Percentiles rank a stretch among this genome's conserved stretches.
Conservation (phyloP, 2,113 vertebrate genomes). For the Calypte anna region DNA sequence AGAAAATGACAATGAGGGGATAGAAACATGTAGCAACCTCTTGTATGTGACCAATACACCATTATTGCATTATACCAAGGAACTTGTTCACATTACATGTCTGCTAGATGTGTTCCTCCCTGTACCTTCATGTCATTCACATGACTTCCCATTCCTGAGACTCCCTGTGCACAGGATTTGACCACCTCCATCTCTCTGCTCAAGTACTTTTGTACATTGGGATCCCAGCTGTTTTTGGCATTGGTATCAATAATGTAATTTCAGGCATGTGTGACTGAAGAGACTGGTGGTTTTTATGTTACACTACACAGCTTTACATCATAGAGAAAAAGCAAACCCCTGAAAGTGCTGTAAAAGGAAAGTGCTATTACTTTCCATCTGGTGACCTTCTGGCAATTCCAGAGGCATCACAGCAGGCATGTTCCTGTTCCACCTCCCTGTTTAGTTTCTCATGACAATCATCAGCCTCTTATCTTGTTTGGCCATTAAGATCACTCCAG, state of each 20-base stretch:
- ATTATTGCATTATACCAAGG: background rate
- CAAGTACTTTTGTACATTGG: background rate
- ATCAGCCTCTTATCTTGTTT: background rate
- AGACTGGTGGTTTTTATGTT: rapidly evolving
- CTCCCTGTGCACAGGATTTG: background rate
- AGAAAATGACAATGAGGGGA: background rate
- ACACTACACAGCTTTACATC: background rate
- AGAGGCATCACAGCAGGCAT: background rate
- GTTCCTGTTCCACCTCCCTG: background rate
- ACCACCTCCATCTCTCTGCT: background rate
- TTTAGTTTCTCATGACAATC: background rate
- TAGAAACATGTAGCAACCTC: background rate
- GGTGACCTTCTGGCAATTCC: background rate
- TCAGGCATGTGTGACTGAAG: background rate
- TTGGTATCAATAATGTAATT: background rate
- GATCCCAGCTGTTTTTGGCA: background rate
- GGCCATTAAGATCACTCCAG: background rate
- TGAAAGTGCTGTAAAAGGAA: background rate
- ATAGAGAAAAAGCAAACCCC: background rate
- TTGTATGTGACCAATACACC: background rate
- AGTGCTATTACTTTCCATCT: background rate
- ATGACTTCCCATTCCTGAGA: background rate
- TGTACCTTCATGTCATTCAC: background rate
- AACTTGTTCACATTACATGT: background rate
- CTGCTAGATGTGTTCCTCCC: background rate